A percentile compares a stretch with the other conserved stretches of the same genome.
phyloP scores from a whole-genome alignment of 2,888 invertebrate genomes.

The Cryptophagus acutangulus region DNA sequence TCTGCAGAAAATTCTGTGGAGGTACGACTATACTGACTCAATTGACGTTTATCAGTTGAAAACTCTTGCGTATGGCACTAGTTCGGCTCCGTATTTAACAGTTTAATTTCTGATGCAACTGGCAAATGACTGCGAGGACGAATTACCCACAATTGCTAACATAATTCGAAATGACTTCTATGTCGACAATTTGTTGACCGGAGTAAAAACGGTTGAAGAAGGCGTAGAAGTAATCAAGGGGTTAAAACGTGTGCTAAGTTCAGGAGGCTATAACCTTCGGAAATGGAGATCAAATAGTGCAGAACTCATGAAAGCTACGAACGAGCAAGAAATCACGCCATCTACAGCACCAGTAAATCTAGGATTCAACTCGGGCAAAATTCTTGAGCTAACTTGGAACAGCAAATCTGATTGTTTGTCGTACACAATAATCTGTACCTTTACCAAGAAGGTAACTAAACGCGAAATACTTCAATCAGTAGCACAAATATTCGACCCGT shows the following conservation, averaged over 20 bases:
- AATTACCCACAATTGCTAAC: constrained; percentile 9
- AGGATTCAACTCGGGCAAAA: too few relatives aligned
- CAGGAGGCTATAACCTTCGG: constrained; percentile 19
- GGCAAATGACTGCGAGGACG: constrained; percentile 8
- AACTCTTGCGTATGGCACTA: constrained; percentile 19
- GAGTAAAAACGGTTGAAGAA: constrained; percentile 11
- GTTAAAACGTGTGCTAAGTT: constrained; percentile 3
- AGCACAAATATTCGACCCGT: too few relatives aligned
- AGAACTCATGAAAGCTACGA: too few relatives aligned
- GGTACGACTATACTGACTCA: too few relatives aligned
- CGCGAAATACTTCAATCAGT: too few relatives aligned
- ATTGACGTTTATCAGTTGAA: constrained; percentile 15
- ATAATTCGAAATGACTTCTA: constrained; percentile 21
- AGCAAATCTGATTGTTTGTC: too few relatives aligned
- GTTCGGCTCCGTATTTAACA: constrained; percentile 16
- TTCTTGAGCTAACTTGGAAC: too few relatives aligned
- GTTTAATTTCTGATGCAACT: constrained; percentile 16
- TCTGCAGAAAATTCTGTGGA: too few relatives aligned
- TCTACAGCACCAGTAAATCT: too few relatives aligned
- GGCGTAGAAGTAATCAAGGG: constrained; percentile 9
- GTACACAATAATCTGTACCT: too few relatives aligned
- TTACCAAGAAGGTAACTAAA: too few relatives aligned
- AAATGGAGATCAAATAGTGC: constrained; percentile 20
- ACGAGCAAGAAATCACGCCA: too few relatives aligned
- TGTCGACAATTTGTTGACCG: constrained; percentile 20